Base-by-base conservation (phyloP, 2,888 invertebrate genomes). In the Trichacis sp. region DNA sequence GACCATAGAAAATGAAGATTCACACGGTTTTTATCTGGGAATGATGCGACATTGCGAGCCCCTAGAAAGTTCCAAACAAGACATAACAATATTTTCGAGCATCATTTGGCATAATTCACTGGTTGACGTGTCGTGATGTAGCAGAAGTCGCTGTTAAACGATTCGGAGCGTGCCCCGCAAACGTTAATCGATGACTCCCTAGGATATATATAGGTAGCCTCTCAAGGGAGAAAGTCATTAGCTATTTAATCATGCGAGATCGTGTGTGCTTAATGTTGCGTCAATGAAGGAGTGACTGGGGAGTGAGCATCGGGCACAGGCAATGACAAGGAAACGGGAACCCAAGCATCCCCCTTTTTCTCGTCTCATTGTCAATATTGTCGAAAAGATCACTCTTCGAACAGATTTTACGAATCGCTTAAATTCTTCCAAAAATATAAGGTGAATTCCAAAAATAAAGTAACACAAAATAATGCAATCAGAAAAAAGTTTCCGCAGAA, bases 191-290 rank as follows among this genome's bases (percentile, higher is more conserved):
- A 52, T 73, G 69, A 68, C 58, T 56, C 56, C 59, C 52, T 65
- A 43, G 48, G 56, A n/a, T n/a, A n/a, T 55, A 51, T 46, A 52
- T 57, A 62, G 55, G 46, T 46, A 12, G 46, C 11, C 46, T 46
- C 46, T 14, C 46, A 56, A 61, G 69, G 72, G 70, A 68, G 67
- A 76, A 77, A 80, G 80, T 84, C 83, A 84, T 83, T 83, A 84
- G 80, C 75, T 73, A 73, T 78, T 83, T 83, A 83, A 84, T 84
- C 83, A 81, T 82, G 83, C 81, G 81, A 81, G 81, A 82, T 82
- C 81, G 80, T 80, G 81, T 79, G 81, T 77, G 83, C 77, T 78
- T 81, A 83, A 83, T 83, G 83, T 83, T 83, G 78, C 83, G 82
- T 83, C 83, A 78, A 81, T 77, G 80, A 78, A 82, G 79, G 79